Evolutionary conservation across 2,113 vertebrate genomes (phyloP).

Genomic region (Etia nguti): DNA sequence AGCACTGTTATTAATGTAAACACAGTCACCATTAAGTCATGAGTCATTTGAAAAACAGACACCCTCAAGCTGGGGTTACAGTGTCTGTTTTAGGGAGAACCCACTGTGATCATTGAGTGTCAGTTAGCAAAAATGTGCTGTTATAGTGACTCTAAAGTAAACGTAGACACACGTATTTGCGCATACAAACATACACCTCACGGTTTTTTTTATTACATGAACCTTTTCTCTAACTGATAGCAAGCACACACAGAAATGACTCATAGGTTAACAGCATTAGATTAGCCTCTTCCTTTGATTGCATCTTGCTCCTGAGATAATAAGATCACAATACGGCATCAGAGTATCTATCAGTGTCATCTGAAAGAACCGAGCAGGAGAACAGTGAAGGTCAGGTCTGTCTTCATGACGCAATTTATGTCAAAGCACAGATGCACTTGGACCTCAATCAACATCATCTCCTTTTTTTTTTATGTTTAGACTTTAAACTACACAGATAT

Average conservation of each 20-base stretch:
- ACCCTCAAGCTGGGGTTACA: background rate
- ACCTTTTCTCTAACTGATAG: slow-evolving; percentile 38
- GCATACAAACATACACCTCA: background rate
- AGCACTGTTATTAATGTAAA: background rate
- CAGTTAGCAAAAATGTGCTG: background rate
- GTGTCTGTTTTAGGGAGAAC: background rate
- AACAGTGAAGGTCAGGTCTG: slow-evolving; percentile 33
- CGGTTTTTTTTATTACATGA: slow-evolving; percentile 5
- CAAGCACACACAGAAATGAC: slow-evolving; percentile 1
- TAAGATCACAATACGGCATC: background rate
- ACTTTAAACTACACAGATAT: background rate
- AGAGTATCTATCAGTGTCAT: background rate
- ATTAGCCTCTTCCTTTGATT: slow-evolving; percentile 22
- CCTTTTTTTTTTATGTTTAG: background rate
- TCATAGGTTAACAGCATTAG: slow-evolving; percentile 33
- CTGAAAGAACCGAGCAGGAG: background rate
- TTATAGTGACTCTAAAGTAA: background rate
- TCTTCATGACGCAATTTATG: background rate
- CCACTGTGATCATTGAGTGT: background rate
- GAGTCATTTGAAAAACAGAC: background rate
- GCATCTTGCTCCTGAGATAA: slow-evolving; percentile 18
- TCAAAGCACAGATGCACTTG: background rate
- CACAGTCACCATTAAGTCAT: background rate
- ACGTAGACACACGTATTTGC: background rate
- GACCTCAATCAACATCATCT: background rate